Base-by-base conservation (phyloP, 30 jellyfish, hydroid and myxozoan species). In the Nemopilema nomurai region DNA sequence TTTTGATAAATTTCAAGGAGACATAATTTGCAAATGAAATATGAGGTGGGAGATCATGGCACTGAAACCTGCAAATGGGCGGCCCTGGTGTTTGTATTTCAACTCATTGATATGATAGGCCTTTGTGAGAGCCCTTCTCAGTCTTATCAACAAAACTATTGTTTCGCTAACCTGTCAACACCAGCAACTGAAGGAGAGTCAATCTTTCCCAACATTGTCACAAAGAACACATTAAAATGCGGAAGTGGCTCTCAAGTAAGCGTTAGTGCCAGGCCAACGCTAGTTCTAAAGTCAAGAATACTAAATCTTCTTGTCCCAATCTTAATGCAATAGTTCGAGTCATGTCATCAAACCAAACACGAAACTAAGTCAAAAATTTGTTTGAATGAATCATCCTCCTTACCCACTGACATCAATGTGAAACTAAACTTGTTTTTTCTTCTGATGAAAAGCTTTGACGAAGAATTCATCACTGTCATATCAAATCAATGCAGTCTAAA, bases 361-460 rank as follows among this genome's bases (percentile, higher is more conserved):
- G n/a, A n/a, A n/a, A n/a, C n/a, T n/a, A n/a, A n/a, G n/a, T n/a
- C n/a, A n/a, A n/a, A n/a, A n/a, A n/a, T n/a, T n/a, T n/a, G 21
- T 13, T n/a, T 25, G 32, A 49, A 32, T 21, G 24, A 33, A 31
- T 33, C 52, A 49, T 30, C 72, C 71, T 25, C 84, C 93, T 74
- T 78, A 84, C 93, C 93, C 22, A 84, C 87, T 62, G 93, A 73
- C 93, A 84, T 84, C 71, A 84, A 64, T 18, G 87, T 73, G 87
- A 84, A 84, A 66, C 82, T 73, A 67, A 84, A 84, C 57, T 74
- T 74, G 76, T 73, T 73, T 74, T 81, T 75, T 27, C 82, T 29
- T 9, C 93, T 73, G 20, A 51, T 66, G n/a, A 71, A 69, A 0
- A 83, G 68, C 53, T 67, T n/a, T 18, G 86, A 31, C 13, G 86